phyloP scores from a whole-genome alignment of 1,140 invertebrate genomes.

The Papilio dardanus region DNA sequence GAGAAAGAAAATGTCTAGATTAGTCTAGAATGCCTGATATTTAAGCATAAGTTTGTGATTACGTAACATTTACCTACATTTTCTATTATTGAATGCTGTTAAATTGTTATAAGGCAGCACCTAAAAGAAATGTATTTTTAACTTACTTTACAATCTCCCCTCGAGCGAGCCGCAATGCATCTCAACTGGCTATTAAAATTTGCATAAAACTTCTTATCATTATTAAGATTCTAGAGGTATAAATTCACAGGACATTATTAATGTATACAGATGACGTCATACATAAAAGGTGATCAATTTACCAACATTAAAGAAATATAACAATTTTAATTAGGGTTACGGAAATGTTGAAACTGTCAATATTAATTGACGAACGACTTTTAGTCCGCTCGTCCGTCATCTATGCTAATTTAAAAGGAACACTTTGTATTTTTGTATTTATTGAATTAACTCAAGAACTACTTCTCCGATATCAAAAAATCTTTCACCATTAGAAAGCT shows the following conservation, averaged over 20 bases:
- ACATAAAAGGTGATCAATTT: not conserved
- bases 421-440: too few species aligned
- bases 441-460: too few species aligned
- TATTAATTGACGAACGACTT: not conserved
- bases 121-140: not conserved
- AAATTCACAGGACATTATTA: not conserved
- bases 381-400: not conserved
- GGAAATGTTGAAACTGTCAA: not conserved
- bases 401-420: too few species aligned
- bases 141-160: not conserved
- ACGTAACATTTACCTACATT: not conserved
- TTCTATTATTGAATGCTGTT: not conserved
- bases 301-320: not conserved
- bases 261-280: not conserved
- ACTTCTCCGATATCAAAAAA: too few species aligned
- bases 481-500: too few species aligned
- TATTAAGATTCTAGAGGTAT: conserved; percentile 1
- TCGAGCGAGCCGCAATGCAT: not conserved
- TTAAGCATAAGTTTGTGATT: not conserved
- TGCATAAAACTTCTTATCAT: not conserved
- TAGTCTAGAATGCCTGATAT: not conserved
- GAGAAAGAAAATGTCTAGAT: not conserved
- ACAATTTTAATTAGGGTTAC: not conserved
- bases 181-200: not conserved
- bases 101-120: not conserved